Evolutionary conservation across 2,797 vertebrate genomes (phyloP).

Genomic region (Manis javanica): DNA sequence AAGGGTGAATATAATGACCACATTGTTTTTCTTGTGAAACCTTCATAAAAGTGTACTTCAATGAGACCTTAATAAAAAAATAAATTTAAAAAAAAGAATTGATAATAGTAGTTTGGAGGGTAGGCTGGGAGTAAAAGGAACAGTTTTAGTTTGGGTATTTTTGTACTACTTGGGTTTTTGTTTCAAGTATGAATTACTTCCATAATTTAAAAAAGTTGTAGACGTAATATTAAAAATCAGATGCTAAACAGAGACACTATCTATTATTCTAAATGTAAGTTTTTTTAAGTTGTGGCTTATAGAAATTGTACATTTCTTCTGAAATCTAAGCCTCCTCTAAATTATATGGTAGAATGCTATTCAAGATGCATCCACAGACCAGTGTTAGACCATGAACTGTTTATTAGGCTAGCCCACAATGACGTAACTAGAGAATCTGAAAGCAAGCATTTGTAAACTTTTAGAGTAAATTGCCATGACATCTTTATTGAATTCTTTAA

Average conservation of each 20-base stretch:
- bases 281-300: background rate
- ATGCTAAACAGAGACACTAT: conserved; percentile 43
- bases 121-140: background rate
- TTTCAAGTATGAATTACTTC: conserved; percentile 52
- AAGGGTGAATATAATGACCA: too few species aligned
- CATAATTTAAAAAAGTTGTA: conserved; percentile 45
- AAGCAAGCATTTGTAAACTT: background rate
- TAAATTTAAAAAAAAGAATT: background rate
- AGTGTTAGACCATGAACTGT: background rate
- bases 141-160: conserved; percentile 45
- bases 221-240: conserved; percentile 43
- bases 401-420: background rate
- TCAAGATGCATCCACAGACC: background rate
- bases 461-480: background rate
- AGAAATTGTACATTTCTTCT: conserved; percentile 52
- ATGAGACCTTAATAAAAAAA: too few species aligned
- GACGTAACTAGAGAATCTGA: background rate
- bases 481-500: background rate
- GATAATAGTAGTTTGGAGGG: conserved; percentile 22
- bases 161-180: conserved; percentile 32
- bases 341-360: background rate
- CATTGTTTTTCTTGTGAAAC: too few species aligned
- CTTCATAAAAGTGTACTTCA: too few species aligned
- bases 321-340: conserved; percentile 36
- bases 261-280: conserved; percentile 41